Base-by-base conservation (phyloP, 2,797 vertebrate genomes). In the Melanotaenia parkinsoni region DNA sequence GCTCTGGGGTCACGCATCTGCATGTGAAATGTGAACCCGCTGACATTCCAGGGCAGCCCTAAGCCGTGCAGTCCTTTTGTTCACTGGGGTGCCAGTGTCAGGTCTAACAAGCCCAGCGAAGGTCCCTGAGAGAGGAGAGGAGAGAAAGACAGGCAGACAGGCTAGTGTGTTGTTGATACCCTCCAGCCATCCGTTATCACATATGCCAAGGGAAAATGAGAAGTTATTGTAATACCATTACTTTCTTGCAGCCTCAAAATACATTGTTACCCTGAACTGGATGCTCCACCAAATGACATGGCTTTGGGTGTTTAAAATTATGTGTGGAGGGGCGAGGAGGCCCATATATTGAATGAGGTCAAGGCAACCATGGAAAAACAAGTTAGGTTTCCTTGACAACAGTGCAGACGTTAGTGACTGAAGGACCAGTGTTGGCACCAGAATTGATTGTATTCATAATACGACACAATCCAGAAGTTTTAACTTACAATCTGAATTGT, bases 11-110 rank as follows among this genome's bases (percentile, higher is more conserved):
- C 95, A 95, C 94, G 97, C 96, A 97, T 98, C 96, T 98, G 96
- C 95, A 96, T 97, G 96, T 96, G 96, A 97, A 97, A 97, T 96
- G 95, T 95, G 95, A 96, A 96, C 96, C 90, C 95, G 95, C 95
- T 96, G 96, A 96, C 96, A 97, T 97, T 96, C 96, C 96, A 94
- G 92, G 93, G 95, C 95, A 95, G 93, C 93, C 95, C 88, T 89
- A 94, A 94, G 92, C 94, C 94, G 91, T 90, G 91, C 93, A 95
- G 80, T 92, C 93, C 95, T 95, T 96, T 97, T 98, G 96, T 95
- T 95, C 95, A 89, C 94, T 92, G 92, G 94, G 95, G 94, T 92
- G 92, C 91, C 93, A 92, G 94, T 95, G 95, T 96, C 94, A 95
- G 95, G 93, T 94, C 95, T 95, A 97, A 96, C 96, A 96, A 96